Base-by-base conservation (phyloP, 2,113 vertebrate species). In the Rhynchomys soricoides region DNA sequence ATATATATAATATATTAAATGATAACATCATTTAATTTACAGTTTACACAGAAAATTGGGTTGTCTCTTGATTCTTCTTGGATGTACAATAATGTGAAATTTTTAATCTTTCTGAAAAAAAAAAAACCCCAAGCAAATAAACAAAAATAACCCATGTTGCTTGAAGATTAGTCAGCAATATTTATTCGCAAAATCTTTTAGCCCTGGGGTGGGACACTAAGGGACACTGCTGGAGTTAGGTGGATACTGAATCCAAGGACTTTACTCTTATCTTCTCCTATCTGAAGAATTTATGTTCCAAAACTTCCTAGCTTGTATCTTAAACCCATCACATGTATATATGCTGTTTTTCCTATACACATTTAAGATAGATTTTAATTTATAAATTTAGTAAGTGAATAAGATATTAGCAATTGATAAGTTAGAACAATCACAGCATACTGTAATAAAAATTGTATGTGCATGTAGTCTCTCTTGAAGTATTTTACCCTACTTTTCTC, bases 131-230 rank as follows among this genome's bases (percentile, higher is more conserved):
- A 66, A 34, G 10, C 31, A 68, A 86, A 48, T 3, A 68, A 68
- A n/a, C 64, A 68, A 68, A 48, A 68, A 19, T 50, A 68, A 24
- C 1, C 17, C 1, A 1, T 24, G 55, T 79, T 71, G 48, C 40
- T 31, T 89, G 73, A 68, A 75, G 21, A 29, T 75, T n/a, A 92
- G 45, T 37, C 12, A 22, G n/a, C 15, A 90, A 83, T 12, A 43
- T 77, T 94, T 66, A 70, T 29, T 91, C 55, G 94, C 62, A 50
- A 75, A 75, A 45, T 79, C 29, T 79, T 93, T 96, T 57, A 70
- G 9, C 70, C 9, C 86, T 13, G 0, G 1, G 43, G 12, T 37
- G 15, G 29, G 17, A 15, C 50, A 43, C 31, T 71, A 21, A 83
- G 34, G 11, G 29, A 59, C 50, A 59, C 8, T 3, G 17, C 22